A percentile compares a stretch with the other conserved stretches of the same genome.
Conservation (phyloP, 2,888 invertebrate species). For the Acleris laterana region DNA sequence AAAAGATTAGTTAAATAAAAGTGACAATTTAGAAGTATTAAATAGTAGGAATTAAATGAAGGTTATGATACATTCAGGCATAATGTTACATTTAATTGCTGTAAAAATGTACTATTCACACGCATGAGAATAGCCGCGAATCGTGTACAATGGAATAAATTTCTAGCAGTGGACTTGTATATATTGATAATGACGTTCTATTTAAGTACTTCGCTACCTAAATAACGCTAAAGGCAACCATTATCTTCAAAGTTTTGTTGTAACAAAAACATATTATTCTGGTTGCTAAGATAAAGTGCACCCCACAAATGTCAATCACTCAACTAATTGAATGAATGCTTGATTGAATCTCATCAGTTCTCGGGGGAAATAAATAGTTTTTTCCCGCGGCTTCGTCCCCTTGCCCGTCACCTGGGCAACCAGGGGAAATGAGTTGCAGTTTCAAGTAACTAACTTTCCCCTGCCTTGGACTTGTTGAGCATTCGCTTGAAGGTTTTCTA, state of each 20-base stretch:
- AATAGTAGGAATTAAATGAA: too few relatives aligned
- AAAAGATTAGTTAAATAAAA: too few relatives aligned
- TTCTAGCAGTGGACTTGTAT: too few relatives aligned
- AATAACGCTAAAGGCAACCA: not conserved
- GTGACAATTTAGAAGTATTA: too few relatives aligned
- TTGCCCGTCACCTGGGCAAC: slow-evolving; percentile 27
- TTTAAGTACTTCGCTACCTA: too few relatives aligned
- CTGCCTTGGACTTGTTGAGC: not conserved
- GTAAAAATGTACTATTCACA: too few relatives aligned
- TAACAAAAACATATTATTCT: slow-evolving; percentile 18
- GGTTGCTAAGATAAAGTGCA: slow-evolving; percentile 18
- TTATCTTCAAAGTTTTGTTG: not conserved
- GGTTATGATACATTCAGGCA: too few relatives aligned
- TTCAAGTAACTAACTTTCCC: slow-evolving; percentile 13
- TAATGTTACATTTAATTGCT: too few relatives aligned
- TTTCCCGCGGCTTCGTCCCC: slow-evolving; percentile 42
- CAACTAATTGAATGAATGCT: slow-evolving; percentile 68
- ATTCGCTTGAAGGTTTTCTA: not conserved
- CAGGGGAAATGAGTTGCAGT: slow-evolving; percentile 28
- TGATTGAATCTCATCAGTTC: slow-evolving; percentile 63
- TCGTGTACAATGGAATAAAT: too few relatives aligned
- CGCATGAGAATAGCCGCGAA: too few relatives aligned
- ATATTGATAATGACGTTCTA: too few relatives aligned
- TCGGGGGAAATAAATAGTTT: slow-evolving; percentile 62
- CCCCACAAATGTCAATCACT: slow-evolving; percentile 58